These are phyloP conservation scores for Patella ulyssiponensis DNA, from an alignment of 2,888 invertebrate genomes.

Conservation along the genomic window DNA sequence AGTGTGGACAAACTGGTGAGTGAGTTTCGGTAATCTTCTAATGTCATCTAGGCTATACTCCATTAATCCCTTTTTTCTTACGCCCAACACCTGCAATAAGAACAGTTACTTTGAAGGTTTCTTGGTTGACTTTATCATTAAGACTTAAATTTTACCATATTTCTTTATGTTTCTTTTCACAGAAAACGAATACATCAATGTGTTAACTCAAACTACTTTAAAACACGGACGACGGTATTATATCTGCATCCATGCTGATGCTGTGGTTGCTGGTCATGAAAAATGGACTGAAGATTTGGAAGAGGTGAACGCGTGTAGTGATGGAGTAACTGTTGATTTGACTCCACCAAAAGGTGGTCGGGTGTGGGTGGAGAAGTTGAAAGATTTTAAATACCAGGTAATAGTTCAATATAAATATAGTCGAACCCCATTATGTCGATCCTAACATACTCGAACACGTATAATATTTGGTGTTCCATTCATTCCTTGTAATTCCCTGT, in stretches of 20 bases:
- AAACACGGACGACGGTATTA: conserved; percentile 41
- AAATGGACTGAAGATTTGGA: conserved; percentile 41
- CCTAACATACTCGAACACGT: too few relatives aligned
- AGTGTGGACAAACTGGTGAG: conserved; percentile 24
- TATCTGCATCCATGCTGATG: conserved; percentile 44
- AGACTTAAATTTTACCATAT: neutral
- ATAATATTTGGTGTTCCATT: too few relatives aligned
- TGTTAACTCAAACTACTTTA: neutral
- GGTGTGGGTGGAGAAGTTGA: conserved; percentile 38
- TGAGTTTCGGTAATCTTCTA: too few relatives aligned
- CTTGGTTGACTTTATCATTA: neutral
- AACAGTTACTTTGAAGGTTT: too few relatives aligned
- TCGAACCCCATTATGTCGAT: too few relatives aligned
- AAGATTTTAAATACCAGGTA: conserved; percentile 18
- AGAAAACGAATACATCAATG: conserved; percentile 1
- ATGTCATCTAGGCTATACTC: too few relatives aligned
- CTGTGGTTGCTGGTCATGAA: conserved; percentile 35
- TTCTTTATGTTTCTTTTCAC: neutral
- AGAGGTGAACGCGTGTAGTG: conserved; percentile 46
- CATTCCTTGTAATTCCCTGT: too few relatives aligned
- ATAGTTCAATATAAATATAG: neutral
- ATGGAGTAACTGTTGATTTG: conserved; percentile 51
- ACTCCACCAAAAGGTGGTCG: conserved; percentile 39
- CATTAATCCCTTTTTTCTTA: too few relatives aligned
- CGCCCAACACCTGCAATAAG: too few relatives aligned